Evolutionary conservation across 2,888 invertebrate genomes (phyloP).

Genomic region (Sceliomorpha sp.): DNA sequence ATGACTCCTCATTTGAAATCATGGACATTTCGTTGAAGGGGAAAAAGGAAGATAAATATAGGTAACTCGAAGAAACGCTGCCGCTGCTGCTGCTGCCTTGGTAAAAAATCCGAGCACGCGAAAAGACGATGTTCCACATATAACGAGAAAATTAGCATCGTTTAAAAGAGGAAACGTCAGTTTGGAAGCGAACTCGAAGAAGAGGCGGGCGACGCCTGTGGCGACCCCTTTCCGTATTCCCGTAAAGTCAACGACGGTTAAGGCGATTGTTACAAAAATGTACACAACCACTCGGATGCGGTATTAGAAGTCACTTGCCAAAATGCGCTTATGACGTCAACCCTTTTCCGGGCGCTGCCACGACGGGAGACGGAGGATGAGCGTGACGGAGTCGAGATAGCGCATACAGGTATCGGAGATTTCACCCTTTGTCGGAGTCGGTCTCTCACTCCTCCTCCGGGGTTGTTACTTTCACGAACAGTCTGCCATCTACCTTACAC

Average conservation of each 20-base stretch:
- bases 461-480: conserved; percentile 52
- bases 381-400: conserved; percentile 36
- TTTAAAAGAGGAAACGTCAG: conserved; percentile 23
- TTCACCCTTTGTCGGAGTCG: conserved; percentile 37
- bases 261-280: conserved; percentile 68
- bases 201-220: not conserved
- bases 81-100: no score
- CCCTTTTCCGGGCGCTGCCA: conserved; percentile 60
- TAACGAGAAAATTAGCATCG: conserved; percentile 24
- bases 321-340: conserved; percentile 65
- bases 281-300: conserved; percentile 61
- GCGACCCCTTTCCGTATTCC: not conserved
- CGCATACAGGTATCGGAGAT: conserved; percentile 57
- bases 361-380: conserved; percentile 25
- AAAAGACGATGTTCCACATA: not conserved
- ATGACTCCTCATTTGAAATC: not conserved
- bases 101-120: conserved; percentile 12
- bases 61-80: no score
- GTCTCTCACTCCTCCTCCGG: conserved; percentile 4
- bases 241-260: conserved; percentile 27
- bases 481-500: conserved; percentile 58
- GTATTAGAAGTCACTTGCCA: conserved; percentile 57
- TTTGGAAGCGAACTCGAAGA: no score
- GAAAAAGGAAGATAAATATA: no score
- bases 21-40: no score